Percentiles rank a stretch among this genome's conserved stretches.
Conservation (phyloP, 2,888 invertebrate genomes). For the Polyommatus iphigenia region DNA sequence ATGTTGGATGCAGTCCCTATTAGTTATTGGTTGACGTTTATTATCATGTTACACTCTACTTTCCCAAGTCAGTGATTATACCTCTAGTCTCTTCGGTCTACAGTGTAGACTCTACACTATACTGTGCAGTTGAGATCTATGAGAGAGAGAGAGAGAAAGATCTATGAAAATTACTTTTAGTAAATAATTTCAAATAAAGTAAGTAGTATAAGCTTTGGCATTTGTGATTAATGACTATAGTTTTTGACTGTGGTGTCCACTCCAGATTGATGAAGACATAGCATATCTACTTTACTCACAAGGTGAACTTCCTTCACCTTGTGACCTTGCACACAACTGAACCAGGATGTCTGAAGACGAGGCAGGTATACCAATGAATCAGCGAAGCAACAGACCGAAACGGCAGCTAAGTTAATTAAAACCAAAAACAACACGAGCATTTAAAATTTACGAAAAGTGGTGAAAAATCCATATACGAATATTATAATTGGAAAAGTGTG, state of each 20-base stretch:
- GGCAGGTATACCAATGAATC: neutral
- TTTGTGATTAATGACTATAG: too few relatives aligned
- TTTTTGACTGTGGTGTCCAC: neutral
- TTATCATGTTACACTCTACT: too few relatives aligned
- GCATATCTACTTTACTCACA: neutral
- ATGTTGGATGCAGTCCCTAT: neutral
- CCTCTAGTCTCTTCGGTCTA: too few relatives aligned
- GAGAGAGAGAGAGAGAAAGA: too few relatives aligned
- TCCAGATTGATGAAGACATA: neutral
- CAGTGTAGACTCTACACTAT: too few relatives aligned
- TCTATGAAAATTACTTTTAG: too few relatives aligned
- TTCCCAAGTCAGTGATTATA: too few relatives aligned
- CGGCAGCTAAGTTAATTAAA: neutral
- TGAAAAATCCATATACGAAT: neutral
- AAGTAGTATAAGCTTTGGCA: too few relatives aligned
- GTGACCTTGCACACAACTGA: neutral
- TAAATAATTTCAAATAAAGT: too few relatives aligned
- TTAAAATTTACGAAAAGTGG: neutral
- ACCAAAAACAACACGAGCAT: neutral
- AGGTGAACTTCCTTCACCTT: neutral
- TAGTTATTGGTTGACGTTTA: too few relatives aligned
- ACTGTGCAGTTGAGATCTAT: too few relatives aligned
- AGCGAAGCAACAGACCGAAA: neutral
- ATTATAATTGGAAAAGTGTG: neutral
- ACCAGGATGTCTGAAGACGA: conserved; percentile 12